Percentiles rank a stretch among this genome's conserved stretches.
Evolutionary conservation across 2,888 invertebrate species (phyloP).

Genomic region (Dichetophora obliterata): DNA sequence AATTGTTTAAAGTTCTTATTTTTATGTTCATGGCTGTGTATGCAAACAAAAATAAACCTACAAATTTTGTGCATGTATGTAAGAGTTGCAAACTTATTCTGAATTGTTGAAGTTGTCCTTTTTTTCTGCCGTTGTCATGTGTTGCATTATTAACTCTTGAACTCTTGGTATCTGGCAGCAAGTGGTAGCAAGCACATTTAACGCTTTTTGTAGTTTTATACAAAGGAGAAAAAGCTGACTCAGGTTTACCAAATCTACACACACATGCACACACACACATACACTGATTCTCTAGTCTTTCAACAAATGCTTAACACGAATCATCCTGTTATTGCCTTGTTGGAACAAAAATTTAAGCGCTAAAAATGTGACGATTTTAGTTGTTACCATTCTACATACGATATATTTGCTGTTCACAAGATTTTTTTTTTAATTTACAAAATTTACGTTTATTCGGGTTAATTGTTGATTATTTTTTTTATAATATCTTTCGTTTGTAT

Average conservation of each 20-base stretch:
- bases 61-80: not conserved
- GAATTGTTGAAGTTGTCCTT: not conserved
- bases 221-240: not conserved
- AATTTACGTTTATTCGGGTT: no score
- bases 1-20: no score
- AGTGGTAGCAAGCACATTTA: not conserved
- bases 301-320: no score
- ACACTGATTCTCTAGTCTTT: not conserved
- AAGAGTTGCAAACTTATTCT: not conserved
- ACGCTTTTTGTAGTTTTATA: not conserved
- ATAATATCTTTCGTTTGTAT: constrained; percentile 46
- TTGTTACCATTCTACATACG: no score
- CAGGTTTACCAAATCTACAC: not conserved
- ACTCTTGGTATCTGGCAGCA: not conserved
- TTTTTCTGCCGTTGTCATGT: not conserved
- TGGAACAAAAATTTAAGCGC: no score
- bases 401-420: no score
- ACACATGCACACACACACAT: not conserved
- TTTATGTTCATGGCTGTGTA: no score
- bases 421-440: no score
- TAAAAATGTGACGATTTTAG: no score
- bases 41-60: not conserved
- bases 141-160: not conserved
- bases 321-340: no score
- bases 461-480: not conserved